phyloP scores from a whole-genome alignment of 2,888 invertebrate species.

The Aromia moschata region DNA sequence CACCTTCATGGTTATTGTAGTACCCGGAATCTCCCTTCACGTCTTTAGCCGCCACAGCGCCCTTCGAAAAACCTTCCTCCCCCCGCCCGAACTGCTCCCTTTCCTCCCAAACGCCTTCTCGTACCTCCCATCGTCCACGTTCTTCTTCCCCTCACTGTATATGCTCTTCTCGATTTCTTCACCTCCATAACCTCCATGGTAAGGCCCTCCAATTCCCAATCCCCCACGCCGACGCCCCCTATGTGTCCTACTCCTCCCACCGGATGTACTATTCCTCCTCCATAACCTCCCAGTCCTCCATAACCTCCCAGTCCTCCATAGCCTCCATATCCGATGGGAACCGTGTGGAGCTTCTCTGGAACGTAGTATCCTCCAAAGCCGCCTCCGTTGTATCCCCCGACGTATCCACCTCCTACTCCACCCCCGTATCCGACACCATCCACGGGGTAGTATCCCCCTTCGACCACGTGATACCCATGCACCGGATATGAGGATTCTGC shows the following conservation, averaged over 20 bases:
- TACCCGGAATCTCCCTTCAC: slow-evolving; percentile 64
- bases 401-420: slow-evolving; percentile 26
- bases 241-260: slow-evolving; percentile 11
- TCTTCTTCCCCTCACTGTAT: slow-evolving; percentile 68
- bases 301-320: slow-evolving; percentile 6
- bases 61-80: slow-evolving; percentile 68
- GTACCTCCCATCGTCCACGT: slow-evolving; percentile 64
- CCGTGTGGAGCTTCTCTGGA: slow-evolving; percentile 46
- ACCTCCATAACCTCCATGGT: slow-evolving; percentile 51
- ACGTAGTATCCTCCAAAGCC: slow-evolving; percentile 23
- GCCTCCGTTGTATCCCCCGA: slow-evolving; percentile 49
- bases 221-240: slow-evolving; percentile 51
- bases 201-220: slow-evolving; percentile 54
- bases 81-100: slow-evolving; percentile 67
- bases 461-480: slow-evolving; percentile 68
- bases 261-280: slow-evolving; percentile 44
- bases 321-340: slow-evolving; percentile 49
- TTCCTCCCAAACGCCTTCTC: slow-evolving; percentile 67
- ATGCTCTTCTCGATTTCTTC: slow-evolving; percentile 67
- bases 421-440: slow-evolving; percentile 24
- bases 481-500: slow-evolving; percentile 59
- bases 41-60: slow-evolving; percentile 62
- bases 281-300: slow-evolving; percentile 30
- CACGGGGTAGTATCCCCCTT: slow-evolving; percentile 68
- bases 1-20: slow-evolving; percentile 68